Percentiles rank a stretch among this genome's conserved stretches.
These are phyloP conservation scores for Eristalis intricaria DNA, from an alignment of 2,888 invertebrate species.

Conservation along the genomic window DNA sequence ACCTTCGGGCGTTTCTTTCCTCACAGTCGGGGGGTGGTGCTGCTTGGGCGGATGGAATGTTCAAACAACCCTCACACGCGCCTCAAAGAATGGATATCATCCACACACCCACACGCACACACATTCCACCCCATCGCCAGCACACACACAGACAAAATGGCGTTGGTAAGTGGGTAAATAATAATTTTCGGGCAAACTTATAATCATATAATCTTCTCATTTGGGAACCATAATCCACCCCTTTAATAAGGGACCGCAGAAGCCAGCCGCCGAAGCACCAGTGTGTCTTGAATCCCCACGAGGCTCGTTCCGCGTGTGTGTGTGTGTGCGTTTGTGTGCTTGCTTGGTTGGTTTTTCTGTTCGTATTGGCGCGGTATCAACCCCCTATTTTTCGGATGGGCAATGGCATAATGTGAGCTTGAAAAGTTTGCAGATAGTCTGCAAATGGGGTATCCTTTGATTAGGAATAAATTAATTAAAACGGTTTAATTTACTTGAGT, in stretches of 20 bases:
- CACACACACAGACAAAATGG: conserved; percentile 24
- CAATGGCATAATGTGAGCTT: conserved; percentile 33
- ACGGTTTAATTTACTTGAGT: conserved; percentile 59
- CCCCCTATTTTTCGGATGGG: not conserved
- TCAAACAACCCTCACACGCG: not conserved
- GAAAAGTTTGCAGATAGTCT: conserved; percentile 48
- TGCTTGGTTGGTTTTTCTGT: not conserved
- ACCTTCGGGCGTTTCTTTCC: not conserved
- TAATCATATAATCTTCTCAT: conserved; percentile 70
- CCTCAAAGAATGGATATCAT: not conserved
- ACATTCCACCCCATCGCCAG: not conserved
- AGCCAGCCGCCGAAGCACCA: not conserved
- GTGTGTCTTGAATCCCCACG: conserved; percentile 8
- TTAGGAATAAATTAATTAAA: conserved; percentile 71
- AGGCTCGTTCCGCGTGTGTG: not conserved
- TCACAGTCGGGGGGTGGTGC: too few species aligned
- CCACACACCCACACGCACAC: not conserved
- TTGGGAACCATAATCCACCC: conserved; percentile 67
- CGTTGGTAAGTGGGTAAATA: conserved; percentile 63
- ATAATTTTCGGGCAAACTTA: conserved; percentile 68
- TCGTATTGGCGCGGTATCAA: too few species aligned
- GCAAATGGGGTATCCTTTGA: conserved; percentile 52
- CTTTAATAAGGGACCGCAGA: conserved; percentile 16
- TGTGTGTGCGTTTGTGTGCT: not conserved
- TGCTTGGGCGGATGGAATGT: not conserved